These are phyloP conservation scores for Teleogryllus oceanicus DNA, from an alignment of 2,888 invertebrate species.

Conservation along the genomic window DNA sequence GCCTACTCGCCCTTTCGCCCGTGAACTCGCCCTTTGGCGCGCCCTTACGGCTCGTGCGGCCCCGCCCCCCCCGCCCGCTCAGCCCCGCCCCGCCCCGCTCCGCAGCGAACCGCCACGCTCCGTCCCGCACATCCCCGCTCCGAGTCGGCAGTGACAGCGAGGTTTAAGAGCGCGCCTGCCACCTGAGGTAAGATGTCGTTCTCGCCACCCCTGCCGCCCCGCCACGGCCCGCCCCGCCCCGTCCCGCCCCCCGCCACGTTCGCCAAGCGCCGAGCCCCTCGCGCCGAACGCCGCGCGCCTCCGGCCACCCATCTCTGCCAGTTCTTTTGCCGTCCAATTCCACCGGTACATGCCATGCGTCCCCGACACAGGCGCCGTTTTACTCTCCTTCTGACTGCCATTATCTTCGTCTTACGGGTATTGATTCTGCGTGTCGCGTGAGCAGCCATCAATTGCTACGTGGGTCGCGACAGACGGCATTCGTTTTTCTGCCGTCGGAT, in stretches of 20 bases:
- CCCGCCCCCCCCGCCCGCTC: no score
- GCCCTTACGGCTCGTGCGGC: no score
- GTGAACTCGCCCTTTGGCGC: no score
- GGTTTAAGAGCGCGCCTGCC: slow-evolving; percentile 6
- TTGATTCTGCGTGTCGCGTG: background rate
- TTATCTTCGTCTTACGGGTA: slow-evolving; percentile 3
- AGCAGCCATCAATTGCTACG: background rate
- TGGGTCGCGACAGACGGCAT: background rate
- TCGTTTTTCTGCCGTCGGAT: background rate
- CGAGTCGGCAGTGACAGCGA: background rate
- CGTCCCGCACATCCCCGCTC: background rate
- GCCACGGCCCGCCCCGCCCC: background rate
- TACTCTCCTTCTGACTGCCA: background rate
- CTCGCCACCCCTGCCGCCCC: background rate
- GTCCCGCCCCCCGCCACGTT: background rate
- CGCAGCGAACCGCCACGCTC: no score
- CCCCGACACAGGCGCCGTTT: slow-evolving; percentile 11
- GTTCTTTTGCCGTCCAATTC: slow-evolving; percentile 6
- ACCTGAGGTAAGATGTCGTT: background rate
- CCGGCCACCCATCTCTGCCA: background rate
- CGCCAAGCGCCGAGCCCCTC: background rate
- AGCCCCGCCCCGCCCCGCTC: no score
- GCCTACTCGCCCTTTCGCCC: no score
- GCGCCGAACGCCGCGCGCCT: background rate
- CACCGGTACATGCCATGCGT: slow-evolving; percentile 2